Evolutionary conservation across 2,113 vertebrate genomes (phyloP), one percentile per base, ranked within the genome.

Genomic region (Steatornis caripensis): DNA sequence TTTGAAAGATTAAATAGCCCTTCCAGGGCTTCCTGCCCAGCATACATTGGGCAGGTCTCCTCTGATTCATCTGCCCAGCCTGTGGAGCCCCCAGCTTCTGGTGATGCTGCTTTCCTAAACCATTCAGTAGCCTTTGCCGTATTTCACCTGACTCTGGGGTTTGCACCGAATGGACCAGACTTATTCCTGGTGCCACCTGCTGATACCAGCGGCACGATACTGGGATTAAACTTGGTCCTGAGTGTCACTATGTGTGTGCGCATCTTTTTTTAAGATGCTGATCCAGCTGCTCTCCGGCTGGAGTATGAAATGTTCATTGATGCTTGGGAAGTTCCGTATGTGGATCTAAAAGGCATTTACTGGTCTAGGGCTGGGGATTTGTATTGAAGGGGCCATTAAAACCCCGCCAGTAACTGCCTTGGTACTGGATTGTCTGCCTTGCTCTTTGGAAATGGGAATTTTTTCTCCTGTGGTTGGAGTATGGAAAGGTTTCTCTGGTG

Each of bases 61-160:
- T 53, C 76, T 37, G 48, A 61, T 80, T 58, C 46, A 11, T 27
- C 64, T 79, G 54, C 66, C 1, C 1, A 27, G 62, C 54, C 71
- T 92, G 82, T 85, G 90, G 85, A 72, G 79, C 57, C 39, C 90
- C 39, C 76, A 90, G 92, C 57, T 81, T 23, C 70, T 17, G 19
- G 32, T 29, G 71, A 36, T 0, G 21, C 71, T 53, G 61, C 86
- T 81, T 87, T 91, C 51, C 36, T 19, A 34, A 92, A 91, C 37
- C 45, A 37, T 96, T 97, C 95, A 95, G 96, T 96, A 95, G 95
- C 92, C 95, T 97, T 97, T 93, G 64, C 51, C 60, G 27, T 77
- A n/a, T 79, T 86, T 90, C 90, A 39, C 53, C 65, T 84, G 41
- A 51, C 13, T 57, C 45, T 78, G 80, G 61, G 84, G 11, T 76